Base-by-base conservation (phyloP, 2,113 vertebrate genomes). In the Zosterops japonicus region DNA sequence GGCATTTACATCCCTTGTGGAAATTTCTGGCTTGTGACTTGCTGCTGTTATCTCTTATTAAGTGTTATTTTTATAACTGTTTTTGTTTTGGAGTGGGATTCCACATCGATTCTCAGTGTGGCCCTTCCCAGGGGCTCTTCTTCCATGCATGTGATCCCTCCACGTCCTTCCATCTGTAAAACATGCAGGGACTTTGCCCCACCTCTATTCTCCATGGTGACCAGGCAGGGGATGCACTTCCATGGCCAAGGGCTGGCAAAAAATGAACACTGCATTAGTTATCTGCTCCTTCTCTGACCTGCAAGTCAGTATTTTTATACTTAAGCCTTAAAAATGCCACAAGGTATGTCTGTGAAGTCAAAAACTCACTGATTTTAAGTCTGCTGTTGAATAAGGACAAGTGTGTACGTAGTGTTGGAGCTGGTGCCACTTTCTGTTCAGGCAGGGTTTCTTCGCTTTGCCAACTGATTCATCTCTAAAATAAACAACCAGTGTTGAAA, bases 111-210 rank as follows among this genome's bases (percentile, higher is more conserved):
- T 59, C 39, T 59, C 3, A 2, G 23, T 27, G 35, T 50, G 24
- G 25, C 11, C 56, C 6, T 88, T 78, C n/a, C 24, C 22, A 49
- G 25, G 29, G 33, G 12, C 18, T 9, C 39, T 7, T 1, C 6
- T 71, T 61, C 64, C 23, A 28, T 13, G 12, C 47, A 11, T 28
- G 18, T 39, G 47, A 24, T 79, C 72, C 11, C 8, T 20, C 20
- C 1, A 2, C 2, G 14, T 84, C 46, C 17, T 87, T 63, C 36
- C 33, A 5, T 8, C 44, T 28, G 23, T 52, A n/a, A 61, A 41
- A 20, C 0, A 0, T 0, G 2, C 12, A 49, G 39, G 24, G 13
- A 7, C n/a, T 82, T 87, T 0, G 0, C 9, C 15, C 28, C 2
- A 0, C 20, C 46, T 84, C 59, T 83, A 17, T 41, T 72, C 41